Base-by-base conservation (phyloP, 2,797 vertebrate species). In the Varecia variegata region DNA sequence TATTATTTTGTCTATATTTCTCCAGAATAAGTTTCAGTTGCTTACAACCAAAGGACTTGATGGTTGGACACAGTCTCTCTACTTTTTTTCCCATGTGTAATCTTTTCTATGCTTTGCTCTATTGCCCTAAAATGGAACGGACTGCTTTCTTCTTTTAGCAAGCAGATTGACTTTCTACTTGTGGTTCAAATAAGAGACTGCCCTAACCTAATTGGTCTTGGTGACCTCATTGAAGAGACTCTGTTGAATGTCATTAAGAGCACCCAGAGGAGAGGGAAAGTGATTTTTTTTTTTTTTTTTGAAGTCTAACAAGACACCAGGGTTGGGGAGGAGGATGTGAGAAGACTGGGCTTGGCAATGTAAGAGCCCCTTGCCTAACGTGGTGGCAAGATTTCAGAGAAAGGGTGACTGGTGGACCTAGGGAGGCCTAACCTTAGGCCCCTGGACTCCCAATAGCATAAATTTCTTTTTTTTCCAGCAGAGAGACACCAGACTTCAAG, bases 11-110 rank as follows among this genome's bases (percentile, higher is more conserved):
- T 45, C 65, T 92, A 3, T 88, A 18, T 90, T 50, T 73, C 84
- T 95, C 56, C 60, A 90, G 50, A 77, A 45, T 84, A 15, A 40
- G 60, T 84, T 91, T 97, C 20, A 94, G 0, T 68, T 90, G 74
- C 73, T 96, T 80, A n/a, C 32, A 85, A 65, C 18, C 30, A 47
- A 94, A 92, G 35, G 73, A 20, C 14, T 40, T n/a, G 65, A 54
- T 91, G 1, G 0, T 47, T 62, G 20, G n/a, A 80, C 2, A 65
- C 58, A 52, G 10, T 50, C 21, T 85, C 20, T 81, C 38, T 93
- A 11, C 20, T 71, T 95, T 71, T 60, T 60, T 96, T 68, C 38
- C 23, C 21, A 3, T 6, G 30, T 10, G 0, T 45, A 15, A 1
- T 70, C 43, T 54, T 70, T 81, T 77, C 50, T 92, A 6, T 35